Conservation (phyloP, 2,113 vertebrate genomes). For the Orycteropus afer region DNA sequence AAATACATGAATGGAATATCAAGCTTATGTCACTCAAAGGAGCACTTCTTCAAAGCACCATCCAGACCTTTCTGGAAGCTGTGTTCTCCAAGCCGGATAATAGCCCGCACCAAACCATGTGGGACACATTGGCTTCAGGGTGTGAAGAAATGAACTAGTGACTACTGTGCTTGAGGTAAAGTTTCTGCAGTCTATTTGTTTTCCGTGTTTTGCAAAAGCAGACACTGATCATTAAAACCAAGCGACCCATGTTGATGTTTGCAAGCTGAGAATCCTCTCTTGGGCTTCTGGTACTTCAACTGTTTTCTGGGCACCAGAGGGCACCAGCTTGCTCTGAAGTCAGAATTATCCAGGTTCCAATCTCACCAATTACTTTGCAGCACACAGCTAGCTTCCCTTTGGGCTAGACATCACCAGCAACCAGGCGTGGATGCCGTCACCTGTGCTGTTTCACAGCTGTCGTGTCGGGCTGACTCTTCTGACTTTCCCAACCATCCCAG, state of each 20-base stretch:
- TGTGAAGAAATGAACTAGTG: accelerated
- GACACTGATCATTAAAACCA: accelerated
- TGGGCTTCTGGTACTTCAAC: neutral
- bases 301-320: neutral
- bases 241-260: neutral
- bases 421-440: accelerated
- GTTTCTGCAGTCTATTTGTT: neutral
- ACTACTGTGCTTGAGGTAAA: accelerated
- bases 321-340: neutral
- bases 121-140: accelerated
- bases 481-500: neutral
- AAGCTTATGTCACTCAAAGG: accelerated
- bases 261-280: too few relatives aligned
- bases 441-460: neutral
- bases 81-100: neutral
- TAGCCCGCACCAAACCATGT: accelerated
- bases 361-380: accelerated
- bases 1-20: accelerated
- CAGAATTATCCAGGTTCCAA: neutral
- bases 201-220: neutral
- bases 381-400: neutral
- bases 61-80: neutral
- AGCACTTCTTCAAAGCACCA: accelerated
- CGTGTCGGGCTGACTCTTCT: accelerated
- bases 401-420: too few relatives aligned